Percentiles rank a stretch among this genome's conserved stretches.
Evolutionary conservation across 2,113 vertebrate genomes (phyloP).

Genomic region (Sus scrofa): T2T-Sscrofa CM000812.6:92303501-92304000

Average conservation of each 20-base stretch:
- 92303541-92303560: neutral
- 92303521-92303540: neutral
- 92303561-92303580: neutral
- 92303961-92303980: neutral
- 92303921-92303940: neutral
- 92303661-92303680: neutral
- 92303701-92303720: neutral
- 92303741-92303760: too few species aligned
- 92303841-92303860: neutral
- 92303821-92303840: neutral
- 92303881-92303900: neutral
- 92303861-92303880: neutral
- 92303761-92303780: neutral
- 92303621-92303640: too few species aligned
- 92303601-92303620: neutral
- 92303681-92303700: neutral
- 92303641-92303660: neutral
- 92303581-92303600: neutral
- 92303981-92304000: slow-evolving; percentile 47
- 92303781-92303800: too few species aligned
- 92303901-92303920: neutral
- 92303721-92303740: too few species aligned
- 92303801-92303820: neutral
- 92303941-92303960: neutral
- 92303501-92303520: neutral